Conservation (phyloP, 2,888 invertebrate species). For the Sesia apiformis region DNA sequence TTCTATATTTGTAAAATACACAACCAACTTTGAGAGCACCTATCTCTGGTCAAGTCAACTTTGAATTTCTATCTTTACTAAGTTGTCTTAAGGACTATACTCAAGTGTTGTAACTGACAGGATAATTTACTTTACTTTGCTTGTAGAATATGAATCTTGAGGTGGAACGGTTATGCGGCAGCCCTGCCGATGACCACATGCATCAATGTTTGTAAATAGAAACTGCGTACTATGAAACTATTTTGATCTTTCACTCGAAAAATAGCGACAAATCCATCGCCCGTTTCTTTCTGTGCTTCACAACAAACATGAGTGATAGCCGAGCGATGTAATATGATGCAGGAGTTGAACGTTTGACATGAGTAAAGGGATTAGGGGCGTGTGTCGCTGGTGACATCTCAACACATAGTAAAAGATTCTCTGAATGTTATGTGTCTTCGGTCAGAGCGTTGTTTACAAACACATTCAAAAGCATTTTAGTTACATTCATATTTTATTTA, state of each 20-base stretch:
- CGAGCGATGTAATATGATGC: slow-evolving; percentile 23
- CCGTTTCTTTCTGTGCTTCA: slow-evolving; percentile 21
- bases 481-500: neutral
- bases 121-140: slow-evolving; percentile 39
- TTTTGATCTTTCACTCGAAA: slow-evolving; percentile 38
- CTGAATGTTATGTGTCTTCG: slow-evolving; percentile 20
- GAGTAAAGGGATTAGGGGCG: slow-evolving; percentile 13
- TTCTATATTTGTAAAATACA: slow-evolving; percentile 71
- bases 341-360: neutral
- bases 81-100: slow-evolving; percentile 20
- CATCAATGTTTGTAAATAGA: slow-evolving; percentile 74
- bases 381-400: slow-evolving; percentile 42
- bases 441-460: slow-evolving; percentile 52
- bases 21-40: slow-evolving; percentile 51
- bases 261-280: slow-evolving; percentile 33
- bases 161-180: slow-evolving; percentile 66
- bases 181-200: slow-evolving; percentile 73
- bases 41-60: slow-evolving; percentile 25
- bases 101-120: slow-evolving; percentile 15
- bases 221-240: slow-evolving; percentile 43
- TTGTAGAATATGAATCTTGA: slow-evolving; percentile 53
- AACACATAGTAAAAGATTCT: slow-evolving; percentile 29
- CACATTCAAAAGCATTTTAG: slow-evolving; percentile 15
- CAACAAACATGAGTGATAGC: slow-evolving; percentile 15
- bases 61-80: slow-evolving; percentile 33